These are phyloP conservation scores for Acrocephalus scirpaceus DNA, from an alignment of 2,797 vertebrate genomes.

Conservation along the genomic window DNA sequence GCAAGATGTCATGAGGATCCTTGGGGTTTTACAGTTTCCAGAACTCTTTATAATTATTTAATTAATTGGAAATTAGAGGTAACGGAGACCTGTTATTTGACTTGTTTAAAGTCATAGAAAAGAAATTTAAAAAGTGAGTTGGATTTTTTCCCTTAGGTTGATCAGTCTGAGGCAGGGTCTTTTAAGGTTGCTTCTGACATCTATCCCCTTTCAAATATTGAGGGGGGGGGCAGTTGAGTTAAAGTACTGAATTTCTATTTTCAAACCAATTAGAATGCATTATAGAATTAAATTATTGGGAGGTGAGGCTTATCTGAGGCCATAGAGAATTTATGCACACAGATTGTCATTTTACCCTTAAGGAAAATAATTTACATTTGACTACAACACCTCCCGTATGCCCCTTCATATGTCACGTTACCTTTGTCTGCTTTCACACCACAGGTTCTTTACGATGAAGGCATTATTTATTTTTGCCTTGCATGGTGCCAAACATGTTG, in stretches of 20 bases:
- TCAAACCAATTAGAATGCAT: neutral
- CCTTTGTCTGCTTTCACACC: neutral
- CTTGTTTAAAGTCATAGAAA: neutral
- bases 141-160: neutral
- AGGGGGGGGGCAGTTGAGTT: accelerated
- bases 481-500: constrained; percentile 2
- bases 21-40: neutral
- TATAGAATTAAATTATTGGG: neutral
- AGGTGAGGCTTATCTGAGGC: neutral
- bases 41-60: neutral
- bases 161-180: neutral
- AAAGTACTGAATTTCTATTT: neutral
- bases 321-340: neutral
- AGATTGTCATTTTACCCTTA: neutral
- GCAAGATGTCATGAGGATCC: neutral
- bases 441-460: neutral
- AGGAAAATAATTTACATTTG: neutral
- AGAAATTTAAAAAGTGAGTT: neutral
- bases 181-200: neutral
- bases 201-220: neutral
- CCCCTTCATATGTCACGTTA: neutral
- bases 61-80: constrained; percentile 12
- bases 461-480: constrained; percentile 16
- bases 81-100: neutral
- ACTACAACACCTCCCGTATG: neutral